Evolutionary conservation across 2,113 vertebrate species (phyloP), one percentile per base, ranked within the genome.

Genomic region (Cyprinus carpio): DNA sequence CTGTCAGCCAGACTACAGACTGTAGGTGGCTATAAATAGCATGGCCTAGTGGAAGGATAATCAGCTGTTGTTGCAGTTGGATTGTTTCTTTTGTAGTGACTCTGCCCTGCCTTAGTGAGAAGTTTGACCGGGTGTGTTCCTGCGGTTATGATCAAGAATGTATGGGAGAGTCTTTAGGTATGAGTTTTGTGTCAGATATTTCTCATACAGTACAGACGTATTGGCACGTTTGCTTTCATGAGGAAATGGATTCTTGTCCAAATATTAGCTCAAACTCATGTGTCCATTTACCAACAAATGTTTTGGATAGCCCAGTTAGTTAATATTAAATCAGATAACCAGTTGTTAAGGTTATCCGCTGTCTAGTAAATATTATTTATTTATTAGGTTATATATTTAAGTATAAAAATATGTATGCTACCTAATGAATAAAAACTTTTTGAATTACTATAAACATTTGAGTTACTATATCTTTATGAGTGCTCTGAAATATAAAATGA

Each of bases 41-140:
- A 46, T 29, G n/a, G 46, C 25, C 71, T 64, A 54, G 27, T 56
- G 31, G 51, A 69, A 60, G 51, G 34, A 71, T 86, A 81, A 37
- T 82, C 31, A 62, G 29, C 34, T 34, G 60, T 71, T 83, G 58
- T 54, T 84, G 40, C 65, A 49, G 7, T 82, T 56, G 71, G 46
- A 49, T 64, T 87, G 31, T 77, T 75, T 80, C 81, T 65, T 81
- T 83, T 86, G 56, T 81, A 23, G 29, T 64, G 51, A 43, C 43
- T 78, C 58, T 83, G 84, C 31, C 75, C 43, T 79, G 43, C 65
- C 85, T 75, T 76, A 64, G 34, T 29, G 27, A 72, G 60, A 29
- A 0, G 49, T 80, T 69, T 56, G 29, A 75, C 10, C 60, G 75
- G 82, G 87, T 65, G 69, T 60, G 60, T 64, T 85, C 13, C 64